A percentile compares a stretch with the other conserved stretches of the same genome.
Evolutionary conservation across 1,140 invertebrate genomes (phyloP).

Genomic region (Bombus balteatus): DNA sequence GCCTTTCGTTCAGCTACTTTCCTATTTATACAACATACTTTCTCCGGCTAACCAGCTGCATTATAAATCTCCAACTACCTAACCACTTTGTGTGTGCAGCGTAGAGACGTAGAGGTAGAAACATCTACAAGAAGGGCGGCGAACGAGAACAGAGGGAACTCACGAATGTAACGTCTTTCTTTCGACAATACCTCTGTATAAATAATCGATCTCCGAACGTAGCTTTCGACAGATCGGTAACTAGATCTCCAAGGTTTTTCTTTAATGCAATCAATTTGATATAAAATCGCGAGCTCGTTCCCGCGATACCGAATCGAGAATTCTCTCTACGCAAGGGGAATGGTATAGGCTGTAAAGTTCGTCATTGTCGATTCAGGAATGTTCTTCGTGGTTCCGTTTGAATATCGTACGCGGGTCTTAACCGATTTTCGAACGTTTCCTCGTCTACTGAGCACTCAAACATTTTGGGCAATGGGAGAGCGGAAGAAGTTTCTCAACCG

Average conservation of each 20-base stretch:
- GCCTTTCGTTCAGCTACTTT: neutral
- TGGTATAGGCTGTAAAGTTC: constrained; percentile 55
- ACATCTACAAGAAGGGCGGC: no score
- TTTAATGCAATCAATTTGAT: constrained; percentile 4
- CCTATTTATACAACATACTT: constrained; percentile 12
- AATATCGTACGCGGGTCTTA: constrained; percentile 39
- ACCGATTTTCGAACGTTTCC: constrained; percentile 46
- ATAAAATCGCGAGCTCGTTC: neutral
- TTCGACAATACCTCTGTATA: neutral
- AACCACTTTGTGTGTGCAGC: neutral
- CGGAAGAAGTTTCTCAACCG: neutral
- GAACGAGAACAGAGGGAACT: no score
- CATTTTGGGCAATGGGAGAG: neutral
- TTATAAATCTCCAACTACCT: neutral
- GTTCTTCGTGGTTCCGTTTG: constrained; percentile 33
- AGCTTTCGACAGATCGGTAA: neutral
- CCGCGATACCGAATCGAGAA: neutral
- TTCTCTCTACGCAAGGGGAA: neutral
- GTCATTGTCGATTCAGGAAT: constrained; percentile 53
- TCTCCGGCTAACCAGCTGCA: constrained; percentile 11
- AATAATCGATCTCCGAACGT: neutral
- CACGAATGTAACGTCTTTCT: neutral
- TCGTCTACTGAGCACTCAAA: constrained; percentile 16
- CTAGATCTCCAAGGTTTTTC: no score
- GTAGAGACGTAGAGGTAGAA: neutral